Conservation (phyloP, 2,888 invertebrate species). For the Drosophila neoperkinsi region DNA sequence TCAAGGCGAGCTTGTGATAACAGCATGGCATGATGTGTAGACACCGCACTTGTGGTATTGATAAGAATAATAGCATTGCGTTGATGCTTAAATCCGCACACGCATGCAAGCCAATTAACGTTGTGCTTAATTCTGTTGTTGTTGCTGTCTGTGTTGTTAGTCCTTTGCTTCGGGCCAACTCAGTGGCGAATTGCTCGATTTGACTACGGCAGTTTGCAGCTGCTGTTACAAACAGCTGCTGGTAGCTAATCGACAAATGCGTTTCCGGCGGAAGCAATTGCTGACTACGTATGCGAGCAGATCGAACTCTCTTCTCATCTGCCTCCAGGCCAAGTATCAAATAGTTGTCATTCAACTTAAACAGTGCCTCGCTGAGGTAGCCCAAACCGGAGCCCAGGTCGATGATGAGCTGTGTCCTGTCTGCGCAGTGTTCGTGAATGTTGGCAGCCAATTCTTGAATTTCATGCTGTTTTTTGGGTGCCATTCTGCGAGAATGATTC, state of each 20-base stretch:
- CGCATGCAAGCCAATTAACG: conserved; percentile 89
- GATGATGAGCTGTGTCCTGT: conserved; percentile 86
- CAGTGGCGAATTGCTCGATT: conserved; percentile 85
- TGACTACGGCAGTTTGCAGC: conserved; percentile 85
- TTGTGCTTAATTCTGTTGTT: conserved; percentile 16
- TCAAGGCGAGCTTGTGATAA: conserved; percentile 89
- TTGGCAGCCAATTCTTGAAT: conserved; percentile 88
- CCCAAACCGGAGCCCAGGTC: conserved; percentile 92
- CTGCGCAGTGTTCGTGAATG: conserved; percentile 71
- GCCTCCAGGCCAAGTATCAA: conserved; percentile 90
- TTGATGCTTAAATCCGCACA: conserved; percentile 91
- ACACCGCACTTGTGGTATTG: conserved; percentile 86
- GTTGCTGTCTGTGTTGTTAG: not conserved
- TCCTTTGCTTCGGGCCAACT: conserved; percentile 53
- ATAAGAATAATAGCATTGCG: conserved; percentile 88
- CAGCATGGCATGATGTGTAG: conserved; percentile 92
- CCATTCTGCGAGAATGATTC: conserved; percentile 81
- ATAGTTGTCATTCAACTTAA: conserved; percentile 86
- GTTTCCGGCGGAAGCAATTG: conserved; percentile 86
- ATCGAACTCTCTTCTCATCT: conserved; percentile 86
- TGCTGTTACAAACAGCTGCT: conserved; percentile 86
- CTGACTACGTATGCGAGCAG: conserved; percentile 87
- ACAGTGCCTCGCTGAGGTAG: conserved; percentile 89
- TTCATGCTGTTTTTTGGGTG: conserved; percentile 90
- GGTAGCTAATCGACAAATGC: conserved; percentile 86